Conservation (phyloP, 2,113 vertebrate species). For the Myotis yumanensis region DNA sequence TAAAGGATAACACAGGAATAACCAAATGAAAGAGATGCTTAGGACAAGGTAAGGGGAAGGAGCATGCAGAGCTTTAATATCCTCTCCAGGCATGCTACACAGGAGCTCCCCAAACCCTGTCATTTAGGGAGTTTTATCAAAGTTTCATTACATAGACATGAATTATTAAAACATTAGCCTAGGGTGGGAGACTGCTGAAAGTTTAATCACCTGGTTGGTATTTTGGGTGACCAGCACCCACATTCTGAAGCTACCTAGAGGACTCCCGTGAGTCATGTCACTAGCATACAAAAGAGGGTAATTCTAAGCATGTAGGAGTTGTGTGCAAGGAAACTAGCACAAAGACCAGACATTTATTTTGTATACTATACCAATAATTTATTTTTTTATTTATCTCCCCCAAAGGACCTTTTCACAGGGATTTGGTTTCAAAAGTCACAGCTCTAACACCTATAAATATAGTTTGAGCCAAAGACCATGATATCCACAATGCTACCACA, state of each 20-base stretch:
- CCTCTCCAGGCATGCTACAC: accelerated
- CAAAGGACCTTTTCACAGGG: neutral
- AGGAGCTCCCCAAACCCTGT: neutral
- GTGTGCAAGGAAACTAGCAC: neutral
- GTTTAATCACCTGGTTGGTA: neutral
- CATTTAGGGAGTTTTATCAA: neutral
- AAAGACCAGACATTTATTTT: neutral
- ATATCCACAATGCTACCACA: neutral
- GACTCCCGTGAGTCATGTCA: neutral
- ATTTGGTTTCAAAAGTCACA: neutral
- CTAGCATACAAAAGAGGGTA: neutral
- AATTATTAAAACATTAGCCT: neutral
- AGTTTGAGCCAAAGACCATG: neutral
- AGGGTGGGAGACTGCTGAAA: accelerated
- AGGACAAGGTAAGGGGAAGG: too few relatives aligned
- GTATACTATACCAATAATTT: neutral
- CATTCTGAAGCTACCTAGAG: neutral
- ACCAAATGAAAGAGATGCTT: neutral
- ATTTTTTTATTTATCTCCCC: neutral
- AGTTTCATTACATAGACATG: neutral
- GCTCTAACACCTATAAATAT: neutral
- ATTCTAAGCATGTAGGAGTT: neutral
- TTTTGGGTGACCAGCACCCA: neutral
- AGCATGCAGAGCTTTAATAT: neutral
- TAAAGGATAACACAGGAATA: neutral